Percentiles rank a stretch among this genome's conserved stretches.
phyloP scores from a whole-genome alignment of 2,888 invertebrate species.

The Pseudoips prasinana region DNA sequence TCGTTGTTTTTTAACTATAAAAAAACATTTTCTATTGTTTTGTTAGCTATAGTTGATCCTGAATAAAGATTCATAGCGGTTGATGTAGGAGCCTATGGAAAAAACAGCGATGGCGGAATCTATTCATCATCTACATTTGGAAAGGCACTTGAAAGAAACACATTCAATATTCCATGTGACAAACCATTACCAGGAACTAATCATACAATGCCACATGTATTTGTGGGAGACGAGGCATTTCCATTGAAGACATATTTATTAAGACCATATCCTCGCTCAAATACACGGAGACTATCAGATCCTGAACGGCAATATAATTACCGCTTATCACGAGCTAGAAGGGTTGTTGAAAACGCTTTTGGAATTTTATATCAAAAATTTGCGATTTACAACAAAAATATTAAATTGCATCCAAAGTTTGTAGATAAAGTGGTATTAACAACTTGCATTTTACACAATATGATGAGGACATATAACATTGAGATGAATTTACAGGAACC shows the following conservation, averaged over 20 bases:
- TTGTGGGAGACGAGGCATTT: slow-evolving; percentile 32
- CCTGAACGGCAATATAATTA: slow-evolving; percentile 27
- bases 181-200: slow-evolving; percentile 26
- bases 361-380: slow-evolving; percentile 23
- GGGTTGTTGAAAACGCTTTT: slow-evolving; percentile 25
- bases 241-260: slow-evolving; percentile 30
- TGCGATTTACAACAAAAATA: slow-evolving; percentile 21
- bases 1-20: slow-evolving; percentile 14
- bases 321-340: slow-evolving; percentile 21
- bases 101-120: slow-evolving; percentile 39
- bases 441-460: slow-evolving; percentile 25
- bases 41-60: slow-evolving; percentile 14
- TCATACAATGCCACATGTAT: slow-evolving; percentile 27
- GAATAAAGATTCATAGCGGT: slow-evolving; percentile 21
- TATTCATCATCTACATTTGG: slow-evolving; percentile 14
- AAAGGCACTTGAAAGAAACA: slow-evolving; percentile 14
- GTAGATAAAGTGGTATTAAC: slow-evolving; percentile 28
- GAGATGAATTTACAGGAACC: slow-evolving; percentile 24
- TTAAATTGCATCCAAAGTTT: slow-evolving; percentile 23
- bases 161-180: slow-evolving; percentile 26
- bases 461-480: slow-evolving; percentile 24
- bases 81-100: slow-evolving; percentile 40
- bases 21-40: slow-evolving; percentile 12
- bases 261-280: slow-evolving; percentile 15
- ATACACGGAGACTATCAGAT: slow-evolving; percentile 16